Base-by-base conservation (phyloP, 2,888 invertebrate species). In the Spialia ferax region DNA sequence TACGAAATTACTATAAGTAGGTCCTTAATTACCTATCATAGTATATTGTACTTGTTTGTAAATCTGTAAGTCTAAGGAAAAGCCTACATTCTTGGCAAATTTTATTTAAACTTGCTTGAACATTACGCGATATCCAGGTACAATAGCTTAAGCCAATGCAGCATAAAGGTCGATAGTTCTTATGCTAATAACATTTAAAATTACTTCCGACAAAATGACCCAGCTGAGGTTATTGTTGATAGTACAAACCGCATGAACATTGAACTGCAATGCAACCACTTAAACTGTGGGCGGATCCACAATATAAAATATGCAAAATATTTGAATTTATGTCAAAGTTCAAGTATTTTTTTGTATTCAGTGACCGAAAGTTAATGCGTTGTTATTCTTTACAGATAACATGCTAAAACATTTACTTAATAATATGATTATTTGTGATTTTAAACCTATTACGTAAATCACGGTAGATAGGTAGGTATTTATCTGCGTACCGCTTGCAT, bases 151-250 rank as follows among this genome's bases (percentile, higher is more conserved):
- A 18, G 8, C 45, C 18, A 45, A 45, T 45, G 45, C 8, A 45
- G 45, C 45, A 18, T 45, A 45, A 45, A 45, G 42, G 42, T 42
- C 42, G 42, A 42, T 42, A 18, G 45, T 45, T 45, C 18, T 45
- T 8, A 45, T 45, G 45, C 13, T 48, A 48, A 48, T 50, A 22
- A 18, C 45, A 6, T 50, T 50, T 50, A 22, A 50, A 50, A 50
- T 23, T 48, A 48, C 48, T 48, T 20, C 18, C 48, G 48, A 22
- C 20, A 48, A 48, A 22, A 20, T 20, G 48, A 48, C 48, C 48
- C 48, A 20, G 48, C 18, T 22, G 11, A 7, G 7, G 20, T 22
- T 48, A 20, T 48, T 48, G 48, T 48, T 48, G 29, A 29, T 2
- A 2, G 48, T 20, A 10, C 10, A 11, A 6, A 15, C 6, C 45